Base-by-base conservation (phyloP, 2,797 vertebrate species). In the Lophura swinhoii region DNA sequence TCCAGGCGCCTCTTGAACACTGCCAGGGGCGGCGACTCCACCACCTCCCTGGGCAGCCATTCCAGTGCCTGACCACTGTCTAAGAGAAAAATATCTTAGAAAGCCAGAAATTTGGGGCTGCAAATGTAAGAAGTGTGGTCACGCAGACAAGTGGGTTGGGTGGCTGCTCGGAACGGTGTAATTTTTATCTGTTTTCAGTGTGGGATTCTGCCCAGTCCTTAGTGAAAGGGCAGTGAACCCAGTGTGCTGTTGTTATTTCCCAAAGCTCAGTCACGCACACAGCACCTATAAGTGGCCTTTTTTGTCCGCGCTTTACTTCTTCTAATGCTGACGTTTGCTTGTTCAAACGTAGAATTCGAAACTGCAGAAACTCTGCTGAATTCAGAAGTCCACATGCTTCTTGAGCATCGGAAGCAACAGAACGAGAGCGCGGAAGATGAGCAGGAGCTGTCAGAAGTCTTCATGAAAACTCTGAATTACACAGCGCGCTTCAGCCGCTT, bases 401-500 rank as follows among this genome's bases (percentile, higher is more conserved):
- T 99, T 49, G 99, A 99, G 79, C 99, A 99, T 84, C 97, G 99
- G 11, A 99, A 99, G 92, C 99, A 99, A 82, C 99, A 99, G 98
- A 98, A 99, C 31, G 99, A 99, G 96, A 99, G 99, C 16, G 99
- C 99, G 0, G 99, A 99, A 96, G 99, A 99, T 12, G 99, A 99
- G 70, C 99, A 99, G 97, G 99, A 99, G 67, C 98, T 99, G 21
- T 99, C 98, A 0, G 99, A 99, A 67, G 99, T 99, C 49, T 99
- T 99, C 97, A 99, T 99, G 98, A 99, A 99, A 95, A 99, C 99
- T 0, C 86, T 99, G 23, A 99, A 99, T 97, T 99, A 99, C 96
- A 99, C 99, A 0, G 98, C 98, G 0, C 98, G 99, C 4, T 99
- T 99, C 97, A 99, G 99, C 96, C 98, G 99, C 87, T 99, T 99